Base-by-base conservation (phyloP, 2,113 vertebrate genomes). In the Electrona antarctica region DNA sequence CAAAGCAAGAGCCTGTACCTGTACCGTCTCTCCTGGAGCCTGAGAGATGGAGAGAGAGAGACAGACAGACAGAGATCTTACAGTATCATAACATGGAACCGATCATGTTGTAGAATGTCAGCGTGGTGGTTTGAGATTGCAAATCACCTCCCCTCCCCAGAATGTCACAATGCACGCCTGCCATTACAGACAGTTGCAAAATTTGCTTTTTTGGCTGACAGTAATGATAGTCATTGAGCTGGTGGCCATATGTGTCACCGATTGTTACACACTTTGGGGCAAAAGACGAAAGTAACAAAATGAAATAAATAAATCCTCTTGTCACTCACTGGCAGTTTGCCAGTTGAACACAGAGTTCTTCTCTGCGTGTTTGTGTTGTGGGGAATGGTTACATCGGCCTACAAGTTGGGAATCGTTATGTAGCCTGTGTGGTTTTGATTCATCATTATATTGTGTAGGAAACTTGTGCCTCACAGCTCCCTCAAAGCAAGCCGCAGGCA, bases 101-200 rank as follows among this genome's bases (percentile, higher is more conserved):
- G 57, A 59, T 49, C 46, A 4, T 78, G 79, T 69, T 74, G 77
- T 64, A 80, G 81, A 87, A 88, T 84, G 79, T 80, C 85, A 87
- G 59, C 51, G 69, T 74, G 67, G 69, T 65, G 59, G 67, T n/a
- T n/a, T 64, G 67, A 77, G 74, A 76, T 49, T 74, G 71, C 65
- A 79, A 77, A 81, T 74, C 59, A 63, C 54, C 48, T 80, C 71
- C 72, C 45, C 52, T 57, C 11, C 50, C 69, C 66, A 69, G 77
- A 89, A 88, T 85, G 86, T 85, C 79, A 85, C 74, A 46, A 75
- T 83, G 82, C 66, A 72, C 67, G 66, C 70, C 80, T 60, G 60
- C 61, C 70, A 74, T 80, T 21, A 76, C 76, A 81, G 69, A 78
- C 76, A 82, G 73, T 74, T 78, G 80, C 64, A 68, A 64, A 62